These are phyloP conservation scores for Polymixis flavicincta DNA, from an alignment of 2,888 invertebrate genomes.

Conservation along the genomic window DNA sequence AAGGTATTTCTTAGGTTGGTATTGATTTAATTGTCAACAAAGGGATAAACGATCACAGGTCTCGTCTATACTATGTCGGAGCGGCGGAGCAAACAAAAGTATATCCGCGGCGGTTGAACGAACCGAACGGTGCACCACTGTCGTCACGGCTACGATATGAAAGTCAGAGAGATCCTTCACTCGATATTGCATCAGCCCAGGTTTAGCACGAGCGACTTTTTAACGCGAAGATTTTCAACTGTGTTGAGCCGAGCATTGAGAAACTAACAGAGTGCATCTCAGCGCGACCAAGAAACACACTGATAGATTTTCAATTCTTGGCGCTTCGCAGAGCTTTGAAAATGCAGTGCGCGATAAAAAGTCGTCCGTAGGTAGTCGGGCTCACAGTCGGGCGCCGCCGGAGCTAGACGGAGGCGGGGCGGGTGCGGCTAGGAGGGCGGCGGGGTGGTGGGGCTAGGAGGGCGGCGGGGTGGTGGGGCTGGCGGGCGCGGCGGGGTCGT, in stretches of 20 bases:
- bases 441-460: conserved; percentile 38
- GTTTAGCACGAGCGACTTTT: not conserved
- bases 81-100: conserved; percentile 39
- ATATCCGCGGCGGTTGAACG: conserved; percentile 26
- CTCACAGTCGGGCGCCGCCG: conserved; percentile 36
- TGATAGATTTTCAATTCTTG: not conserved
- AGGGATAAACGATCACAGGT: conserved; percentile 30
- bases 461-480: conserved; percentile 49
- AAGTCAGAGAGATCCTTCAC: conserved; percentile 42
- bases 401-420: not conserved
- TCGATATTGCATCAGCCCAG: conserved; percentile 41
- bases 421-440: conserved; percentile 40
- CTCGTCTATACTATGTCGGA: conserved; percentile 24
- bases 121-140: conserved; percentile 43
- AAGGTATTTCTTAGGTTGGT: conserved; percentile 37
- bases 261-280: not conserved
- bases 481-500: conserved; percentile 57
- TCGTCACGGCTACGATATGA: conserved; percentile 30
- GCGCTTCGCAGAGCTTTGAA: not conserved
- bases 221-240: not conserved
- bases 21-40: conserved; percentile 38
- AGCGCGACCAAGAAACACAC: too few species aligned
- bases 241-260: not conserved
- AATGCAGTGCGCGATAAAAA: not conserved
- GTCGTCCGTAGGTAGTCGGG: not conserved